phyloP scores from a whole-genome alignment of 2,113 vertebrate species.

The Carettochelys insculpta region DNA sequence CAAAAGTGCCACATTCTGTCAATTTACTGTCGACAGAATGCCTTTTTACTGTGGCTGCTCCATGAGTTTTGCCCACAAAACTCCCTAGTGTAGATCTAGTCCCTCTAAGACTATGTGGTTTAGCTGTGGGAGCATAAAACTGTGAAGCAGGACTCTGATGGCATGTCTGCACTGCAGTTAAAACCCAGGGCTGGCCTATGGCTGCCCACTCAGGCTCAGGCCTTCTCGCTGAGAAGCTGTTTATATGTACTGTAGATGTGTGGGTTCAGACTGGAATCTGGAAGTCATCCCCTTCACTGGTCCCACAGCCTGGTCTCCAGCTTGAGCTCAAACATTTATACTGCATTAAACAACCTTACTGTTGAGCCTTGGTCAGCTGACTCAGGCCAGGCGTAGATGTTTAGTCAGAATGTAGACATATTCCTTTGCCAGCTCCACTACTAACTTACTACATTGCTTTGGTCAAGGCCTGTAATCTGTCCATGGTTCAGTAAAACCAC shows the following conservation, averaged over 20 bases:
- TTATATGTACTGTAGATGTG: not conserved
- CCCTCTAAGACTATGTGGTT: too few species aligned
- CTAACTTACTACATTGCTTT: conserved; percentile 19
- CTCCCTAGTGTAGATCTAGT: too few species aligned
- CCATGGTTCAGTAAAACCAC: conserved; percentile 10
- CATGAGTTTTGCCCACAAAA: too few species aligned
- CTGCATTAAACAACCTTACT: not conserved
- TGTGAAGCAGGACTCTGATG: conserved; percentile 20
- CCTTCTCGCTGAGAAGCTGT: not conserved
- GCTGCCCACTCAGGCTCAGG: not conserved
- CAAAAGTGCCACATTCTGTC: too few species aligned
- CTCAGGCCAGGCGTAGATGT: not conserved
- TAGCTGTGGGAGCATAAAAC: conserved; percentile 7
- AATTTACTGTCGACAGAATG: too few species aligned
- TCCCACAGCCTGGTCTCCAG: not conserved
- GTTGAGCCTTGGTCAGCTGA: not conserved
- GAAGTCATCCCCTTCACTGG: not conserved
- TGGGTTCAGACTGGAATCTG: not conserved
- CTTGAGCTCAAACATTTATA: not conserved
- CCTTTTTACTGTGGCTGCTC: too few species aligned
- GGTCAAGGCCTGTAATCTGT: conserved; percentile 50
- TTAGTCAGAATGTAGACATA: not conserved
- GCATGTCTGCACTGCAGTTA: not conserved
- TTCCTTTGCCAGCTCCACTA: not conserved
- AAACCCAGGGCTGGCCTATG: not conserved